Conservation (phyloP, 2,113 vertebrate species). For the Puffinus mauretanicus region DNA sequence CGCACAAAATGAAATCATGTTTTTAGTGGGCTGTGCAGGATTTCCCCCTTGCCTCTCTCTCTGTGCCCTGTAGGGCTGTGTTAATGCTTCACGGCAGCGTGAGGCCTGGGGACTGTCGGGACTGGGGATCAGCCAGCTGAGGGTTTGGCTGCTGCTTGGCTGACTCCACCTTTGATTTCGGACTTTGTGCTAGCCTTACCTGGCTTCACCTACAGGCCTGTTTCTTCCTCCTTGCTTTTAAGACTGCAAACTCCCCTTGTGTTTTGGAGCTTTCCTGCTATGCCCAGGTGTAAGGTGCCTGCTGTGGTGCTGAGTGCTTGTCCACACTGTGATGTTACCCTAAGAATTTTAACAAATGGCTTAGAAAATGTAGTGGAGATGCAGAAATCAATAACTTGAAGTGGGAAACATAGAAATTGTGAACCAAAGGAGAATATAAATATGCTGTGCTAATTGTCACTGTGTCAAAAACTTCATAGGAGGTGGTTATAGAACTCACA, state of each 20-base stretch:
- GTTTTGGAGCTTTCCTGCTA: not conserved
- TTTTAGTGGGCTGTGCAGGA: not conserved
- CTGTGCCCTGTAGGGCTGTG: fast-evolving
- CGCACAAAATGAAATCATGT: not conserved
- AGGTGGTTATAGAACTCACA: not conserved
- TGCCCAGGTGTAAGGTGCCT: not conserved
- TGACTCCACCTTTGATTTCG: not conserved
- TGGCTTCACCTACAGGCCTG: not conserved
- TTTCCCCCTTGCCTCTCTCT: not conserved
- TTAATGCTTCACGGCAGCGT: not conserved
- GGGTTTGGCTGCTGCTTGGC: not conserved
- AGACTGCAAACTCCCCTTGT: not conserved
- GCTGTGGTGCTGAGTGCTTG: not conserved
- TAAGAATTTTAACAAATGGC: not conserved
- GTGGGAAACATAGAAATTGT: not conserved
- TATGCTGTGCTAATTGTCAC: not conserved
- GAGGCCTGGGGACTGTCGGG: not conserved
- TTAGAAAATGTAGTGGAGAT: not conserved
- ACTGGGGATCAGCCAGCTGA: too few species aligned
- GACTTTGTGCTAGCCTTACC: not conserved
- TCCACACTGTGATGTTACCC: not conserved
- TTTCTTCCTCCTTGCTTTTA: not conserved
- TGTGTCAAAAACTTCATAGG: not conserved
- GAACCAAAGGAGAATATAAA: not conserved
- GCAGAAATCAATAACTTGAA: not conserved